These are phyloP conservation scores for Ornithorhynchus anatinus DNA, from an alignment of 2,113 vertebrate genomes.

Conservation along the genomic window DNA sequence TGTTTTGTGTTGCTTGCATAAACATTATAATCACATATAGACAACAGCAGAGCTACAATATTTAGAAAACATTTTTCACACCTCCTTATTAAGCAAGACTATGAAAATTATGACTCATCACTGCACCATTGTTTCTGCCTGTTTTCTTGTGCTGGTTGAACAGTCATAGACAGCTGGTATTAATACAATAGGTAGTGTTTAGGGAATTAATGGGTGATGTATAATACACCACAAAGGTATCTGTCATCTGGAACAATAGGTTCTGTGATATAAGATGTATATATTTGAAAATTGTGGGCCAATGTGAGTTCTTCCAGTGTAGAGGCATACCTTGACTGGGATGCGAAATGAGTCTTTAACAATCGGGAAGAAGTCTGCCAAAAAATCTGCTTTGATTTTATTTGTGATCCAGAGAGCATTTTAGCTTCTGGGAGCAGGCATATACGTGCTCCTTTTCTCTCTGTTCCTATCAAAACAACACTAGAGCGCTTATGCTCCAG, in stretches of 20 bases:
- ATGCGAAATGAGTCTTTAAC: conserved; percentile 81
- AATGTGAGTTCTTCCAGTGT: conserved; percentile 70
- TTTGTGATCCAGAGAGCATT: conserved; percentile 84
- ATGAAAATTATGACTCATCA: conserved; percentile 94
- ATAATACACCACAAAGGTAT: conserved; percentile 80
- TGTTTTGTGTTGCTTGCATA: conserved; percentile 90
- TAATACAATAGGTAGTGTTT: conserved; percentile 85
- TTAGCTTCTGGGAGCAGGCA: conserved; percentile 77
- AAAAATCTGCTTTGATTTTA: conserved; percentile 82
- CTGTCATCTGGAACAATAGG: conserved; percentile 79
- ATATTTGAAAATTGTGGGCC: conserved; percentile 78
- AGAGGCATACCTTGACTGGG: conserved; percentile 77
- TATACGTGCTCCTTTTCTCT: conserved; percentile 85
- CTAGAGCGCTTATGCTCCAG: conserved; percentile 83
- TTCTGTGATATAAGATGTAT: conserved; percentile 74
- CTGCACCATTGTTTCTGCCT: conserved; percentile 85
- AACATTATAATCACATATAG: conserved; percentile 93
- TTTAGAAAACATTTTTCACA: conserved; percentile 96
- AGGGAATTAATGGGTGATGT: conserved; percentile 84
- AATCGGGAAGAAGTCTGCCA: conserved; percentile 77
- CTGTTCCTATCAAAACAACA: conserved; percentile 91
- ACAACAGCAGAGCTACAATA: conserved; percentile 91
- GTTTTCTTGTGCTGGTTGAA: conserved; percentile 83
- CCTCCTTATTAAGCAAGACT: conserved; percentile 92
- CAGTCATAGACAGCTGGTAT: conserved; percentile 87